Percentiles rank a stretch among this genome's conserved stretches.
Conservation (phyloP, 2,888 invertebrate species). For the Campoplex nolae region DNA sequence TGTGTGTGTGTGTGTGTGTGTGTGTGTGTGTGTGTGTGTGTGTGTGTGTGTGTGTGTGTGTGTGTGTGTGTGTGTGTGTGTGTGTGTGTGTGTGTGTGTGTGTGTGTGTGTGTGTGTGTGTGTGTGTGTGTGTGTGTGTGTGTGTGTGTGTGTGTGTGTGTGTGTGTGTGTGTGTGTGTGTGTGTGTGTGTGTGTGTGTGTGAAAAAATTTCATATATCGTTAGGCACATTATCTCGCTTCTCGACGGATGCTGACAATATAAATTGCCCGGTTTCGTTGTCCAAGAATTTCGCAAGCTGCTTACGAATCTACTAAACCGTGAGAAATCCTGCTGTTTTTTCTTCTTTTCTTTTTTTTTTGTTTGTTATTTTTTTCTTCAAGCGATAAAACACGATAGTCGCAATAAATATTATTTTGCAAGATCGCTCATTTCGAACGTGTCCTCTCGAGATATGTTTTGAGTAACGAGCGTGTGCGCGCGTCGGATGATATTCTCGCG, state of each 20-base stretch:
- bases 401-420: neutral
- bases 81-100: no score
- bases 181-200: no score
- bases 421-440: neutral
- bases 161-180: no score
- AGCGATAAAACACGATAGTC: neutral
- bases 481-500: neutral
- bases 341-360: no score
- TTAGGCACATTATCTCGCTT: constrained; percentile 5
- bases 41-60: no score
- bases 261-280: constrained; percentile 21
- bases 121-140: no score
- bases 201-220: constrained; percentile 6
- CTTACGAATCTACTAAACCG: constrained; percentile 23
- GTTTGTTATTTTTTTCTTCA: neutral
- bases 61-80: no score
- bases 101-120: no score
- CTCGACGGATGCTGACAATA: constrained; percentile 32
- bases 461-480: neutral
- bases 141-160: no score
- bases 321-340: constrained; percentile 9
- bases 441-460: neutral
- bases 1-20: no score
- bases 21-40: no score
- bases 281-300: constrained; percentile 14